phyloP scores from a whole-genome alignment of 2,113 vertebrate genomes.

The Notiomystis cincta region DNA sequence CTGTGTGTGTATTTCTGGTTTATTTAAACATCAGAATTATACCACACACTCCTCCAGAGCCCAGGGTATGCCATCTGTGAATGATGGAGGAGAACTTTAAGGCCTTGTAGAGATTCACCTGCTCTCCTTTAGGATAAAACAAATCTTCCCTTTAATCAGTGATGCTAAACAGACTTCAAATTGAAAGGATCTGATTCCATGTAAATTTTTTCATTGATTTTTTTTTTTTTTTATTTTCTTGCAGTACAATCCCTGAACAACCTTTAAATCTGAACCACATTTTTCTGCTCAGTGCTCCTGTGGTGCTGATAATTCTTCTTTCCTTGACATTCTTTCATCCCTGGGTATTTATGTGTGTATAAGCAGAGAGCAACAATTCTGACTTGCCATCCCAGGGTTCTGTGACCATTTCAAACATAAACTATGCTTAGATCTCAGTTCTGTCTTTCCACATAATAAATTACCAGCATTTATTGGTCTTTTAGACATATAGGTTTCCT shows the following conservation, averaged over 20 bases:
- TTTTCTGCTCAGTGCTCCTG: not conserved
- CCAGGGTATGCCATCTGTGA: not conserved
- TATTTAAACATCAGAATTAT: not conserved
- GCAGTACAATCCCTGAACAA: not conserved
- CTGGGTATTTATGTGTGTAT: not conserved
- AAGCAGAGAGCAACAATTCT: not conserved
- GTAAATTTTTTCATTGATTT: not conserved
- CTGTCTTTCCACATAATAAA: conserved; percentile 11
- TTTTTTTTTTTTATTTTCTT: not conserved
- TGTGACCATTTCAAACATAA: not conserved
- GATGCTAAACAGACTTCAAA: not conserved
- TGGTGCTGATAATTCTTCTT: not conserved
- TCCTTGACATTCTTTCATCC: not conserved
- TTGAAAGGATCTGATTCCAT: not conserved
- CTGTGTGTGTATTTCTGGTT: not conserved
- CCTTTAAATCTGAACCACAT: not conserved
- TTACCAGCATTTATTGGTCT: conserved; percentile 13
- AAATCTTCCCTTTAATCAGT: not conserved
- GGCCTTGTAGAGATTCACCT: not conserved
- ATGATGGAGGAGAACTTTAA: not conserved
- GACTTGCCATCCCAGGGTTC: not conserved
- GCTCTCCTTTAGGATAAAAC: not conserved
- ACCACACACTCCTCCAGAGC: not conserved
- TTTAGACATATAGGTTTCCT: not conserved
- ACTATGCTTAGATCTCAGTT: not conserved